A percentile compares a stretch with the other conserved stretches of the same genome.
Conservation (phyloP, 2,113 vertebrate species). For the Cygnus buccinator region DNA sequence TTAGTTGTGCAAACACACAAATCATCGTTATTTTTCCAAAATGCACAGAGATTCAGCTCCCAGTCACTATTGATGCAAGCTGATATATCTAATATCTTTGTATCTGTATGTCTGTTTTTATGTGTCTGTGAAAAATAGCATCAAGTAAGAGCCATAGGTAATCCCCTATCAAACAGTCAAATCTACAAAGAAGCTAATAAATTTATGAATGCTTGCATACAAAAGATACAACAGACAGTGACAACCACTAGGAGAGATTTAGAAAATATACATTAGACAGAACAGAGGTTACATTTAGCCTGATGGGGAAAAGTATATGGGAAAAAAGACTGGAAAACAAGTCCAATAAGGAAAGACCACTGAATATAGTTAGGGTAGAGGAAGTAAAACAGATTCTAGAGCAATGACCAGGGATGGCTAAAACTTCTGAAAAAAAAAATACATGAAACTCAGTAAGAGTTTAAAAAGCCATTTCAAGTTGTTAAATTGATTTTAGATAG, state of each 20-base stretch:
- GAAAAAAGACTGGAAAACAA: background rate
- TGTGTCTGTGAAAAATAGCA: background rate
- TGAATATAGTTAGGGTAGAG: background rate
- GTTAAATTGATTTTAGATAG: background rate
- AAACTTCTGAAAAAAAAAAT: background rate
- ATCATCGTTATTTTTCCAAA: background rate
- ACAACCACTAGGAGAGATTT: background rate
- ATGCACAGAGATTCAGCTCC: background rate
- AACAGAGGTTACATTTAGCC: background rate
- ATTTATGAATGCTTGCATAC: background rate
- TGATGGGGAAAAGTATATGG: background rate
- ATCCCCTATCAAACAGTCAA: background rate
- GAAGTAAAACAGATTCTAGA: background rate
- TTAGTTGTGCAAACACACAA: background rate
- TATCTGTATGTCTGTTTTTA: background rate
- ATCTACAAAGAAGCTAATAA: background rate
- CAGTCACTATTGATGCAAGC: background rate
- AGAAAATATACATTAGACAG: background rate
- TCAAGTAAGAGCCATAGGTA: background rate
- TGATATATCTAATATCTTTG: background rate
- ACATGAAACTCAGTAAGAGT: background rate
- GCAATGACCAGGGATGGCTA: background rate
- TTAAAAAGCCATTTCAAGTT: background rate
- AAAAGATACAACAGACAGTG: background rate
- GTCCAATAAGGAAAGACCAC: background rate